Percentiles rank a stretch among this genome's conserved stretches.
Conservation (phyloP, 2,113 vertebrate species). For the Mirounga angustirostris region DNA sequence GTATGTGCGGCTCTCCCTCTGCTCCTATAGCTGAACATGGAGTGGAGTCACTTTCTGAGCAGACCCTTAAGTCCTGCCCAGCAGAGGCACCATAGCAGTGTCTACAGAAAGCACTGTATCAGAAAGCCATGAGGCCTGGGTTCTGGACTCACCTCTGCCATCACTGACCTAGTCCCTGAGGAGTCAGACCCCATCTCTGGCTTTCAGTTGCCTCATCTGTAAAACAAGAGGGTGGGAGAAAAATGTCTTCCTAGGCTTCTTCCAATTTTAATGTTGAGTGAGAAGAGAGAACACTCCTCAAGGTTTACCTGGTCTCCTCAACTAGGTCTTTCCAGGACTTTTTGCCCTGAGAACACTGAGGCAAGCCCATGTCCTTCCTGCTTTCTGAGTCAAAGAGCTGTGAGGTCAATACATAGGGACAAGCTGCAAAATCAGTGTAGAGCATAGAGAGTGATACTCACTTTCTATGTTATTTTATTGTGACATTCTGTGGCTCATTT, state of each 20-base stretch:
- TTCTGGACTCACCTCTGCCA: background rate
- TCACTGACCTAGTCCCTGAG: background rate
- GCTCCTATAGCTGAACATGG: background rate
- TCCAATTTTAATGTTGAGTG: background rate
- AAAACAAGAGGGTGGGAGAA: background rate
- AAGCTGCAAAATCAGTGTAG: background rate
- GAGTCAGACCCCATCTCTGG: background rate
- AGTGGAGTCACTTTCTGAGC: background rate
- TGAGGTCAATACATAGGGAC: background rate
- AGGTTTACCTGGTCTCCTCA: background rate
- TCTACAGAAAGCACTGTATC: background rate
- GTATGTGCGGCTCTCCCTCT: background rate
- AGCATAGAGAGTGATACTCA: background rate
- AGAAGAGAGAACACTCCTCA: background rate
- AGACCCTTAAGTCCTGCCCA: background rate
- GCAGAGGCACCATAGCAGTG: too few relatives aligned
- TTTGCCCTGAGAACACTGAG: background rate
- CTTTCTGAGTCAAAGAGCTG: conserved; percentile 38
- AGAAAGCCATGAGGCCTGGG: background rate
- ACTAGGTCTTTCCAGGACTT: background rate
- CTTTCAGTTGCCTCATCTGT: background rate
- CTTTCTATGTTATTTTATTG: conserved; percentile 1
- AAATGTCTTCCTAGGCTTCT: background rate
- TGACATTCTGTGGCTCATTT: conserved; percentile 37
- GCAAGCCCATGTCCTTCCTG: background rate